A percentile compares a stretch with the other conserved stretches of the same genome.
Conservation (phyloP, 2,888 invertebrate species). For the Ichneumoninae sp. region DNA sequence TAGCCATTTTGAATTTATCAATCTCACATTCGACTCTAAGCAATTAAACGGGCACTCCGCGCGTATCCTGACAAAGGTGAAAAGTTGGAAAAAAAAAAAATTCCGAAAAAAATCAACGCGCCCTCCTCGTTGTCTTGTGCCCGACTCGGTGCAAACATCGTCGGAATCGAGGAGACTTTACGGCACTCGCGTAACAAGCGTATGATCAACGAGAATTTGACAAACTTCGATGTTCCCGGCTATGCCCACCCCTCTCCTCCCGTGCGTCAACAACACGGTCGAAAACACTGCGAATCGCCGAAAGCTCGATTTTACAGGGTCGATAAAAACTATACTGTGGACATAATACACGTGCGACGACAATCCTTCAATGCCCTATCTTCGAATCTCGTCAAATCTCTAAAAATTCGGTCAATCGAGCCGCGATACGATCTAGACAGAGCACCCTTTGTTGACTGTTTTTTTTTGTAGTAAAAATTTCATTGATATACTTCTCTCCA, state of each 20-base stretch:
- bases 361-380: constrained; percentile 5
- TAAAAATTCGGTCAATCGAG: neutral
- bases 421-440: neutral
- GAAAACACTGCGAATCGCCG: constrained; percentile 7
- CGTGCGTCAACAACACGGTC: constrained; percentile 14
- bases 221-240: constrained; percentile 34
- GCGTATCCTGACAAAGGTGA: neutral
- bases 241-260: neutral
- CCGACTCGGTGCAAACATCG: neutral
- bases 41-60: constrained; percentile 44
- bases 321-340: neutral
- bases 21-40: constrained; percentile 53
- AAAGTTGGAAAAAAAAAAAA: neutral
- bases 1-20: constrained; percentile 77
- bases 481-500: neutral
- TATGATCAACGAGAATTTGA: neutral
- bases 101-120: neutral
- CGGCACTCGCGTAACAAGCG: constrained; percentile 6
- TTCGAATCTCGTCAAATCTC: neutral
- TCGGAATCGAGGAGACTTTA: neutral
- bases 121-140: neutral
- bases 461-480: neutral
- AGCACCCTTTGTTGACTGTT: neutral
- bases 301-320: neutral
- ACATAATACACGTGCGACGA: neutral